Evolutionary conservation across 1,140 invertebrate genomes (phyloP).

Genomic region (Hermatobates lingyangjiaoensis): DNA sequence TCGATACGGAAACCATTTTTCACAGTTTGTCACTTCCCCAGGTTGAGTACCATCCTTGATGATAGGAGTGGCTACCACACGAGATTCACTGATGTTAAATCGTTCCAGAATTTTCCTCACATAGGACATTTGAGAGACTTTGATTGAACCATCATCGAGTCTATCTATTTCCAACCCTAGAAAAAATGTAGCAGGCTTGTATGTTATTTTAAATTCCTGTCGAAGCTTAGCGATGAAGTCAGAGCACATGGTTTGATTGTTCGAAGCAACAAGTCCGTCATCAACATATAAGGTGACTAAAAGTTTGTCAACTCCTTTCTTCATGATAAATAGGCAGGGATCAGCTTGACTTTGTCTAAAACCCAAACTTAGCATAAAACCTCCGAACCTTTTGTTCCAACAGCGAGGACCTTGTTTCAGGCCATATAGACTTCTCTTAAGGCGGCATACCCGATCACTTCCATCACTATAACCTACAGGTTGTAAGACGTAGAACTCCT

Average conservation of each 20-base stretch:
- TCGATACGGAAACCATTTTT: conserved; percentile 17
- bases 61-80: neutral
- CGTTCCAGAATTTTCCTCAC: neutral
- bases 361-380: no score
- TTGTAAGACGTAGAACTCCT: no score
- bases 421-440: no score
- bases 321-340: no score
- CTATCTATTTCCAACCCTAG: conserved; percentile 1
- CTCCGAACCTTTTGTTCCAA: no score
- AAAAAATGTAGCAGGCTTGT: neutral
- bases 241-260: neutral
- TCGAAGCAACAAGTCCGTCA: neutral
- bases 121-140: neutral
- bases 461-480: no score
- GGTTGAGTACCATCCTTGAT: neutral
- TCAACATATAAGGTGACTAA: neutral
- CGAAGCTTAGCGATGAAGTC: neutral
- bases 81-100: neutral
- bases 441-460: no score
- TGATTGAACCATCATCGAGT: neutral
- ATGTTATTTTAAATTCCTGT: conserved; percentile 3
- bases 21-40: neutral
- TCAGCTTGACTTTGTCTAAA: no score
- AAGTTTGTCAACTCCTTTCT: no score
- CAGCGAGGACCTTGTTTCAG: no score